A percentile compares a stretch with the other conserved stretches of the same genome.
Conservation (phyloP, 2,113 vertebrate genomes). For the Poeciliopsis turrubarensis region DNA sequence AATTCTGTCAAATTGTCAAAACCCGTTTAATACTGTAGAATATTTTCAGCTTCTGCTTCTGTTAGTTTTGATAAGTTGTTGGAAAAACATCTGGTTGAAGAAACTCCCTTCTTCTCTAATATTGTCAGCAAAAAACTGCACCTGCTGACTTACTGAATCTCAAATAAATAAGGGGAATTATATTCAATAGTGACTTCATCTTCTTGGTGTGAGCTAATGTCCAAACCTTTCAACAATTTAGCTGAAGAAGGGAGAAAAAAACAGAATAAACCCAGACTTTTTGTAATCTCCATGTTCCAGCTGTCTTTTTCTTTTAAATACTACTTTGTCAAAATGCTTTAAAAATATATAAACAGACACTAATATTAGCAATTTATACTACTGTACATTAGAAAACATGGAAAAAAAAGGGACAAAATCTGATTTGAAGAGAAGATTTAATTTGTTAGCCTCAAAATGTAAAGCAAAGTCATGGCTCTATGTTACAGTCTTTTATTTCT, state of each 20-base stretch:
- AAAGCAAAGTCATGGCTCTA: slow-evolving; percentile 84
- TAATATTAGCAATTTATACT: background rate
- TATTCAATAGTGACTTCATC: background rate
- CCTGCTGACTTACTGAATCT: background rate
- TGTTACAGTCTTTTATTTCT: slow-evolving; percentile 81
- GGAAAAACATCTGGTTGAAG: background rate
- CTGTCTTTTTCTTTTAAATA: background rate
- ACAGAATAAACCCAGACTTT: background rate
- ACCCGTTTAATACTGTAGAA: too few relatives aligned
- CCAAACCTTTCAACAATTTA: background rate
- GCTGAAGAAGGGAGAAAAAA: background rate
- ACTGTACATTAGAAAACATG: background rate
- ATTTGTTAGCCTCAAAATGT: slow-evolving; percentile 85
- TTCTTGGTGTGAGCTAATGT: background rate
- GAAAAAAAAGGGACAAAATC: slow-evolving; percentile 43
- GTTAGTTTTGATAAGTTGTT: background rate
- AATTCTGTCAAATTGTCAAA: background rate
- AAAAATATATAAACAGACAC: background rate
- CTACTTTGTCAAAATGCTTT: background rate
- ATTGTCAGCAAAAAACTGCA: background rate
- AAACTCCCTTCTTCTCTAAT: background rate
- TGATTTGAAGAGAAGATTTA: slow-evolving; percentile 94
- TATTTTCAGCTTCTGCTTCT: too few relatives aligned
- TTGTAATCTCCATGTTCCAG: background rate
- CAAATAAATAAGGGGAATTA: background rate